Evolutionary conservation across 2,113 vertebrate species (phyloP).

Genomic region (Channa argus): DNA sequence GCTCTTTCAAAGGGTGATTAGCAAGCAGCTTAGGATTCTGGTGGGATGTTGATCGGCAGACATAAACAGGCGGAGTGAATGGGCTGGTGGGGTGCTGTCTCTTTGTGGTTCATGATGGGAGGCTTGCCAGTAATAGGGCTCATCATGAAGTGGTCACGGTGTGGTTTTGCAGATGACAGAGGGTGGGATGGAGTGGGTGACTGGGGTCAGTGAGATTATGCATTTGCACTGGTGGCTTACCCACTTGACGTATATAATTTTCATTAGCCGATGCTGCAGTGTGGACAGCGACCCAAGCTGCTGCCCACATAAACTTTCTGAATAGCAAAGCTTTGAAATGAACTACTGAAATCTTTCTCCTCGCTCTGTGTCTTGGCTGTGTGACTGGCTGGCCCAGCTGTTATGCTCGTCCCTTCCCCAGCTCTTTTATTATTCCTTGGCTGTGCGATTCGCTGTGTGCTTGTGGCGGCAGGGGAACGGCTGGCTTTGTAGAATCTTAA

Average conservation of each 20-base stretch:
- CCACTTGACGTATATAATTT: slow-evolving; percentile 35
- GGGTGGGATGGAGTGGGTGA: slow-evolving; percentile 27
- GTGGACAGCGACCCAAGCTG: slow-evolving; percentile 10
- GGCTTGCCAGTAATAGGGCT: slow-evolving; percentile 57
- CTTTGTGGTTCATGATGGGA: slow-evolving; percentile 46
- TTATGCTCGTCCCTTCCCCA: slow-evolving; percentile 45
- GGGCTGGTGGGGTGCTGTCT: slow-evolving; percentile 33
- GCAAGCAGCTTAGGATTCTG: slow-evolving; percentile 64
- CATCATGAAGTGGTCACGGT: slow-evolving; percentile 61
- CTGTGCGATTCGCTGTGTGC: slow-evolving; percentile 66
- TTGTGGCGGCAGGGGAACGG: slow-evolving; percentile 68
- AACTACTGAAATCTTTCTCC: slow-evolving; percentile 35
- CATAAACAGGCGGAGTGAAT: slow-evolving; percentile 42
- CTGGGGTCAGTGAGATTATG: slow-evolving; percentile 29
- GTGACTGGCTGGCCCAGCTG: slow-evolving; percentile 56
- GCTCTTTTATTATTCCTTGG: slow-evolving; percentile 74
- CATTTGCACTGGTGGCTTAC: slow-evolving; percentile 46
- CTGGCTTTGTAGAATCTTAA: slow-evolving; percentile 80
- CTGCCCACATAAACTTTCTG: slow-evolving; percentile 34
- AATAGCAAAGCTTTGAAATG: slow-evolving; percentile 32
- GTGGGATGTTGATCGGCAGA: slow-evolving; percentile 44
- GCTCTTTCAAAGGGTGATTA: slow-evolving; percentile 71
- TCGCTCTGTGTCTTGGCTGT: slow-evolving; percentile 40
- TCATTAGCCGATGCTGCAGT: slow-evolving; percentile 34
- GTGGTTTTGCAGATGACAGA: slow-evolving; percentile 50